Percentiles rank a stretch among this genome's conserved stretches.
Conservation (phyloP, 2,113 vertebrate genomes). For the Mustela lutreola region DNA sequence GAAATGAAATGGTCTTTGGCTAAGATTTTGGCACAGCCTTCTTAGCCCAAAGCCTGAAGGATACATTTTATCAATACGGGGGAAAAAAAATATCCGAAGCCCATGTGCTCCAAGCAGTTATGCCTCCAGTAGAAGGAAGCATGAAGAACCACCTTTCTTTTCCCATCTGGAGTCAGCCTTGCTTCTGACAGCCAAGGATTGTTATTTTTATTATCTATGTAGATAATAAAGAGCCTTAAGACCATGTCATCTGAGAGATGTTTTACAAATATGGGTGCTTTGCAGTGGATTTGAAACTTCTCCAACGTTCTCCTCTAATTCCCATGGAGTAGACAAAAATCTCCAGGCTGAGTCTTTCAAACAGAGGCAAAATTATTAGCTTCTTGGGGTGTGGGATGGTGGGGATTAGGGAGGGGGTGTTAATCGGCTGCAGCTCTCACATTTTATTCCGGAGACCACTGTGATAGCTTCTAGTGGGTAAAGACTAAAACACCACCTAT, state of each 20-base stretch:
- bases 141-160: neutral
- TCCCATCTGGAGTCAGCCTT: neutral
- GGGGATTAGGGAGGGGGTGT: neutral
- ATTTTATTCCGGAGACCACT: neutral
- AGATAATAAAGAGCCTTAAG: neutral
- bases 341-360: neutral
- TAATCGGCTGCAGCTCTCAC: neutral
- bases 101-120: neutral
- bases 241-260: neutral
- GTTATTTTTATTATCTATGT: neutral
- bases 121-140: neutral
- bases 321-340: neutral
- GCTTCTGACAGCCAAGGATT: neutral
- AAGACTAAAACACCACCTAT: neutral
- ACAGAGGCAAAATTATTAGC: neutral
- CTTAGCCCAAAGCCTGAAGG: neutral
- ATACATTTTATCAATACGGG: neutral
- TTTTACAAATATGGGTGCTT: neutral
- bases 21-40: neutral
- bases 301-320: neutral
- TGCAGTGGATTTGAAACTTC: neutral
- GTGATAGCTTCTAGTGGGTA: neutral
- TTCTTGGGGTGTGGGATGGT: neutral
- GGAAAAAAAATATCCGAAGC: neutral
- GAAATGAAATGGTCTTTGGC: neutral